Evolutionary conservation across 1,140 invertebrate species (phyloP), one percentile per base, ranked within the genome.

Genomic region (Lepidotrigona ventralis): DNA sequence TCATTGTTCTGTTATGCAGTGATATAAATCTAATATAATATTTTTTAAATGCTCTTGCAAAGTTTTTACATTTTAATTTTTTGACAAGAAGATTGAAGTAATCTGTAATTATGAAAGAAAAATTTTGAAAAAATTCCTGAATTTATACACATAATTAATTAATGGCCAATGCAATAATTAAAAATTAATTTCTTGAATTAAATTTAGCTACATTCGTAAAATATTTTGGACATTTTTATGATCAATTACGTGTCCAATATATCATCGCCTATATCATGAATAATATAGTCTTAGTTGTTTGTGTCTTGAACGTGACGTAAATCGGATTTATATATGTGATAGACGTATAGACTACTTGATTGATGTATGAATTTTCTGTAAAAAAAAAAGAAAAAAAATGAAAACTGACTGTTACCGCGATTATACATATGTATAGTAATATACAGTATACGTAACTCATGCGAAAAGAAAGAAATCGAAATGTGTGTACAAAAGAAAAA

Each of bases 261-360:
- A 72, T 63, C 68, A 79, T 80, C 23, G 39, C 68, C 69, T 58
- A 63, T 53, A 58, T 33, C 17, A 29, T 51, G 17, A 68, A 56
- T 81, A 46, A 54, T 81, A 23, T 56, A 60, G 19, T 58, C 54
- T n/a, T 75, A 77, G 26, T 77, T 76, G 64, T 51, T 69, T 69
- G 19, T 69, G 39, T 69, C 64, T 54, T 26, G 64, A 60, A 58
- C 15, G 12, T 53, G 26, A 81, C 19, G 54, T 51, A 60, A 80
- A 53, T 1, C 58, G 56, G 73, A 69, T 77, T 66, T 63, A 53
- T 70, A 66, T 46, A 53, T 70, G 29, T 60, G 15, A 80, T 26
- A 73, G 26, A 33, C 23, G 14, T 73, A 72, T 58, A 77, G 56
- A 68, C 4, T 68, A 51, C 26, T 54, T 15, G 26, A 46, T 58